Evolutionary conservation across 1,140 invertebrate genomes (phyloP), one percentile per base, ranked within the genome.

Genomic region (Ganaspis sp.): DNA sequence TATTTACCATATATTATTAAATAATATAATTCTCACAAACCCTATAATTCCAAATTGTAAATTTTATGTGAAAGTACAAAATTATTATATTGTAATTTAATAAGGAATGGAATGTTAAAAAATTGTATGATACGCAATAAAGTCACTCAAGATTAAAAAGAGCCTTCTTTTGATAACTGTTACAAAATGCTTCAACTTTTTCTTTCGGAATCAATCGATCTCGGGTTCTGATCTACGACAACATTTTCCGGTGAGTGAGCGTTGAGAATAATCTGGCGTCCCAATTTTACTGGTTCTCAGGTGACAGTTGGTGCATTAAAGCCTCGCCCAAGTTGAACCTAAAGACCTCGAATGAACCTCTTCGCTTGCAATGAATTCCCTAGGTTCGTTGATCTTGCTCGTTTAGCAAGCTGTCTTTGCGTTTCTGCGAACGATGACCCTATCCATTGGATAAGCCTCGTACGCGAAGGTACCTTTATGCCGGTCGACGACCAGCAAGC

Each of bases 321-420:
- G 19, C 23, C 54, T 26, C 54, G 54, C 54, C 23, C 54, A 64
- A 79, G 80, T 79, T 77, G 78, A 80, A 84, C 76, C 70, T 70
- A 73, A 81, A 80, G 77, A 72, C 75, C 72, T 71, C 71, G 72
- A 29, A 69, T 49, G 70, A 75, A 69, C 76, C 58, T 81, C 77
- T 76, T 79, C 83, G 76, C 74, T 76, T 77, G 70, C 76, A 77
- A 79, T 75, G 74, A 64, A 64, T 75, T 77, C 77, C 76, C 81
- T 72, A 71, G 79, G 83, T 84, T 84, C 81, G 81, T 83, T 84
- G 81, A 84, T 84, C 83, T 74, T 79, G 78, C 72, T 81, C 77
- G 77, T 82, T 84, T 82, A 78, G 81, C 80, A 73, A 80, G 78
- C 76, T 77, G 79, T 81, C 81, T 81, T 83, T 80, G 74, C 81